These are phyloP conservation scores for Eublepharis macularius DNA, from an alignment of 2,113 vertebrate genomes.

Conservation along the genomic window DNA sequence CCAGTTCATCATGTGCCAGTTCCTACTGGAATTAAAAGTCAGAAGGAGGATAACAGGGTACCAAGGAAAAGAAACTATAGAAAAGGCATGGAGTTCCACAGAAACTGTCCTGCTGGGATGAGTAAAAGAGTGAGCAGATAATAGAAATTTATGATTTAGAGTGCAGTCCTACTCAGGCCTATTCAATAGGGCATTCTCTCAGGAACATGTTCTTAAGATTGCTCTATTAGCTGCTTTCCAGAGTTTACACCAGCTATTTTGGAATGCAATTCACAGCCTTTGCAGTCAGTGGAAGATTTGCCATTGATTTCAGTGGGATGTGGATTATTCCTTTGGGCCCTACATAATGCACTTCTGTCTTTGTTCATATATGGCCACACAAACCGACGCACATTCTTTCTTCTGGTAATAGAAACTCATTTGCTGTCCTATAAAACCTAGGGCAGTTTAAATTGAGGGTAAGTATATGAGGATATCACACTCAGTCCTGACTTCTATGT, in stretches of 20 bases:
- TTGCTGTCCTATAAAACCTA: no score
- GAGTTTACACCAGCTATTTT: neutral
- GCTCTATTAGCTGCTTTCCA: neutral
- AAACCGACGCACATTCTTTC: neutral
- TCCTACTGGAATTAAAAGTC: neutral
- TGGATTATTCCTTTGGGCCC: neutral
- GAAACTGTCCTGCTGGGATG: neutral
- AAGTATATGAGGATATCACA: neutral
- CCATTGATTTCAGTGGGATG: neutral
- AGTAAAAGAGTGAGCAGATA: neutral
- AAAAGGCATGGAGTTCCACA: neutral
- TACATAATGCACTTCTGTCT: neutral
- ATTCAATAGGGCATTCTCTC: no score
- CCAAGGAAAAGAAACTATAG: neutral
- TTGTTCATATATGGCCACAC: neutral
- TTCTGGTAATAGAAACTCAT: neutral
- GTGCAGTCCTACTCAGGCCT: no score
- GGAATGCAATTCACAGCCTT: neutral
- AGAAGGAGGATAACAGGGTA: conserved; percentile 13
- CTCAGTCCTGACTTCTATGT: neutral
- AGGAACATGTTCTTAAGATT: no score
- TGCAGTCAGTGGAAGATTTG: neutral
- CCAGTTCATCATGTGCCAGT: neutral
- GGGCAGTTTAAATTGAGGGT: no score
- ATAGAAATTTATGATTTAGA: neutral